Base-by-base conservation (phyloP, 2,888 invertebrate species). In the Tachina grossa region DNA sequence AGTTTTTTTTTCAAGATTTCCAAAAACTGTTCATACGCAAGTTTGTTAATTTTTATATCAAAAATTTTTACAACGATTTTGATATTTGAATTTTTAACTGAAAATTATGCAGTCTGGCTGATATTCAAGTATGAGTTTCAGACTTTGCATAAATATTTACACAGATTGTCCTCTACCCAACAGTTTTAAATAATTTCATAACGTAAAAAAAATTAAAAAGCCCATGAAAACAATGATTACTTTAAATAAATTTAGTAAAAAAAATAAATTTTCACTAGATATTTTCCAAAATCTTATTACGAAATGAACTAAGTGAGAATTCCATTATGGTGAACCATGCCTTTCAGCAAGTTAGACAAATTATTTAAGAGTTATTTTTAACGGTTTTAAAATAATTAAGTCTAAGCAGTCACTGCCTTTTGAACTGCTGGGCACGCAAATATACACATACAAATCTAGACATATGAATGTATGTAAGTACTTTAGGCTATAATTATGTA, bases 61-160 rank as follows among this genome's bases (percentile, higher is more conserved):
- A 75, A n/a, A 4, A 6, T 39, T 57, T 57, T 55, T 66, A n/a
- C 31, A 68, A 59, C 51, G 49, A 43, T 59, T 77, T 77, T 68
- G 57, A 11, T 68, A 41, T 31, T 49, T 22, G 47, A 9, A 19
- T 59, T 43, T 59, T 9, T 16, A 49, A 66, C 22, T 45, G 19
- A 77, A 65, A 77, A 68, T 68, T 49, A 47, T 78, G 49, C 68
- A 79, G 41, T 14, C 53, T 45, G 41, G 22, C 71, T 80, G 72
- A 57, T 72, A 72, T 80, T 80, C 72, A 65, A 65, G 55, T 79
- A 57, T 66, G 55, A 55, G 19, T n/a, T 75, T 71, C 45, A 49
- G 11, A 16, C 47, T 61, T 59, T 49, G 4, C 10, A 61, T 9
- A 72, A 71, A 16, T 41, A 51, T 53, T 57, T 39, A 45, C 11